Conservation (phyloP, 2,888 invertebrate species). For the Apamea crenata region DNA sequence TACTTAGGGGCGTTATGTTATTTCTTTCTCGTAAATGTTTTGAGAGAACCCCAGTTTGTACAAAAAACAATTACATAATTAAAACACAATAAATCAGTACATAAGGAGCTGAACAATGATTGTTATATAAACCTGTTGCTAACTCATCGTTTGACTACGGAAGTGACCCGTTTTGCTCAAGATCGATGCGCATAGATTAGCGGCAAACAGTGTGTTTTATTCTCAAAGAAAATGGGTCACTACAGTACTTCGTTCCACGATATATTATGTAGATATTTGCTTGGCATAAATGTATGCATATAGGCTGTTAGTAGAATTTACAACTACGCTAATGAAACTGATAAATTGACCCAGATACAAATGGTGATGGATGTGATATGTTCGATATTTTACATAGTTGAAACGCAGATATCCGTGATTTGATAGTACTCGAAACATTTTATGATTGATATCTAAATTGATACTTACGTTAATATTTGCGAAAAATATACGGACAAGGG, state of each 20-base stretch:
- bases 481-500: conserved; percentile 36
- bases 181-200: conserved; percentile 51
- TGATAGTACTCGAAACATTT: conserved; percentile 13
- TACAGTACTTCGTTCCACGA: neutral
- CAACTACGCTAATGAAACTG: conserved; percentile 17
- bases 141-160: conserved; percentile 37
- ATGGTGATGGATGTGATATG: neutral
- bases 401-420: conserved; percentile 19
- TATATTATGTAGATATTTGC: conserved; percentile 16
- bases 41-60: neutral
- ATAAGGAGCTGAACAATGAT: conserved; percentile 21
- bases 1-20: neutral
- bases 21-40: neutral
- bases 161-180: conserved; percentile 49
- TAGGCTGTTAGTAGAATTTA: conserved; percentile 9
- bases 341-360: conserved; percentile 51
- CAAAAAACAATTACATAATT: conserved; percentile 1
- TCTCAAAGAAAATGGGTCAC: conserved; percentile 61
- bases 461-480: conserved; percentile 13
- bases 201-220: conserved; percentile 29
- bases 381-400: conserved; percentile 7
- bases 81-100: conserved; percentile 4
- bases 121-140: conserved; percentile 30
- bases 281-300: conserved; percentile 8
- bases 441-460: conserved; percentile 29